Evolutionary conservation across 1,140 invertebrate species (phyloP), one percentile per base, ranked within the genome.

Genomic region (Dreissena rostriformis): DNA sequence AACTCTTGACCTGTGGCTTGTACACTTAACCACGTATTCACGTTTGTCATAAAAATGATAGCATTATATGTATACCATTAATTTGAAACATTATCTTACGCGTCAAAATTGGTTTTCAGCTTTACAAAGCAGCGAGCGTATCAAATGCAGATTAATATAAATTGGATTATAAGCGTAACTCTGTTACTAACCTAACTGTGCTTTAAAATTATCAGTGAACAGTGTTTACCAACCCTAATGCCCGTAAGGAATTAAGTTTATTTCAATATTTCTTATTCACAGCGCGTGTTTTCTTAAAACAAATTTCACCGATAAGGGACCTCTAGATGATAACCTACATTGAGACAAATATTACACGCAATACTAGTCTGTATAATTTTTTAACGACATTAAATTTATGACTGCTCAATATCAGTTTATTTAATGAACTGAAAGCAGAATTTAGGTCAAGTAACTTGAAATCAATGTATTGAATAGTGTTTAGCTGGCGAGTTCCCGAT

Each of bases 251-350:
- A 61, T 61, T 61, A 61, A 61, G 57, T 61, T 61, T 61, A 61
- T 61, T 61, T 61, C 57, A 61, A 61, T 61, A 61, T 61, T 61
- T 61, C 57, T 61, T 61, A 61, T 61, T 61, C 57, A 61, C 57
- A 24, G 57, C 57, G 57, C 57, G 17, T 61, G 57, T 61, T 61
- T 61, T 61, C 17, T 61, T 61, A 61, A 61, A 61, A 24, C 57
- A 24, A 61, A 61, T 61, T 61, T 61, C 17, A n/a, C 22, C 57
- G 17, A 24, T n/a, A n/a, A 61, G 22, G 57, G 22, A 19, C 2
- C 6, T n/a, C 17, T n/a, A n/a, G 22, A 19, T 61, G 57, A 61
- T 61, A 61, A 61, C 57, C 57, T 61, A 61, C 11, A 61, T 61
- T 61, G 57, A 61, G 22, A 24, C 4, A 61, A 61, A 61, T 61